Conservation (phyloP, 2,113 vertebrate species). For the Corynorhinus townsendii region DNA sequence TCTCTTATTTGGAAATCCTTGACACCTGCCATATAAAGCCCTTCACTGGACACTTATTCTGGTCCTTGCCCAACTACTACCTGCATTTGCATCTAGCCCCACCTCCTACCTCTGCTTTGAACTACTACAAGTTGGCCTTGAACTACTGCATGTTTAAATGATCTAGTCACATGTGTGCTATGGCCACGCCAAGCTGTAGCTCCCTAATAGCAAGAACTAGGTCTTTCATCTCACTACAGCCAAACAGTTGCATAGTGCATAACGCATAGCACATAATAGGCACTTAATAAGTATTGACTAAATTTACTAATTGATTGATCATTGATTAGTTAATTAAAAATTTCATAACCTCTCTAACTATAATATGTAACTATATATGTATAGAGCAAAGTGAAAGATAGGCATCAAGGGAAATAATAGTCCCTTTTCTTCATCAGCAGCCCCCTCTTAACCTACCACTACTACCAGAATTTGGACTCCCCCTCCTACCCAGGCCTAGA, state of each 20-base stretch:
- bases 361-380: background rate
- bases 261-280: background rate
- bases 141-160: background rate
- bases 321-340: background rate
- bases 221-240: background rate
- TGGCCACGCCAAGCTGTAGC: background rate
- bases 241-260: background rate
- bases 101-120: background rate
- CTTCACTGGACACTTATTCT: rapidly evolving
- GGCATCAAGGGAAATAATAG: background rate
- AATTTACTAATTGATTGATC: background rate
- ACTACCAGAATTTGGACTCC: rapidly evolving
- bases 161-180: background rate
- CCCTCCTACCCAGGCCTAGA: background rate
- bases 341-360: background rate
- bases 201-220: background rate
- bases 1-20: background rate
- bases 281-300: background rate
- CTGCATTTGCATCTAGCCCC: background rate
- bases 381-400: background rate
- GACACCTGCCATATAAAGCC: background rate
- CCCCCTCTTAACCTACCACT: background rate
- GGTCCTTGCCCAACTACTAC: background rate
- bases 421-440: background rate
- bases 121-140: background rate